Percentiles rank a stretch among this genome's conserved stretches.
phyloP scores from a whole-genome alignment of 2,113 vertebrate species.

The Anhinga anhinga region DNA sequence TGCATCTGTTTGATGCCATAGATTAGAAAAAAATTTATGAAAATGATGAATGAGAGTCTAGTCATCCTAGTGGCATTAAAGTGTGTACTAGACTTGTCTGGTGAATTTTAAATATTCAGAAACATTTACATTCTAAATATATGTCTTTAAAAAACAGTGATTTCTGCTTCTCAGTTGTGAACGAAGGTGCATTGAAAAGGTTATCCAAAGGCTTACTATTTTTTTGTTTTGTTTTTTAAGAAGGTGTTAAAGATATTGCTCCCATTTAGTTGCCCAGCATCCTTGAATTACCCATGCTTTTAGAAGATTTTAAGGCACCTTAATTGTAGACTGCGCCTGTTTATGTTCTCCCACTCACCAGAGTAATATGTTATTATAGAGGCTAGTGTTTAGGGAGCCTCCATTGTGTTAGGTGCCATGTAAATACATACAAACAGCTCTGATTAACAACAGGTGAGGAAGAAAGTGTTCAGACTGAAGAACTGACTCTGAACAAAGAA shows the following conservation, averaged over 20 bases:
- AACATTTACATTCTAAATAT: neutral
- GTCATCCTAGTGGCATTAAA: neutral
- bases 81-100: neutral
- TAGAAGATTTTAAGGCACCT: neutral
- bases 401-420: accelerated
- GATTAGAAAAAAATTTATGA: neutral
- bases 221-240: neutral
- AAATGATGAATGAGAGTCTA: neutral
- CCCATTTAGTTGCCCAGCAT: neutral
- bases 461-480: neutral
- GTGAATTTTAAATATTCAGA: neutral
- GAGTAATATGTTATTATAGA: neutral
- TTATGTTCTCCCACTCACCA: neutral
- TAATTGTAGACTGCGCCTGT: neutral
- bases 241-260: neutral
- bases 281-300: neutral
- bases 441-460: neutral
- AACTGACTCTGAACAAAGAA: neutral
- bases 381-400: neutral
- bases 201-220: neutral
- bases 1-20: neutral
- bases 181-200: neutral
- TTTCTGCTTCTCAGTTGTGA: neutral
- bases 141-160: neutral
- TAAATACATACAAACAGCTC: neutral